Evolutionary conservation across 2,113 vertebrate species (phyloP), one percentile per base, ranked within the genome.

Genomic region (Catharus fuscescens): DNA sequence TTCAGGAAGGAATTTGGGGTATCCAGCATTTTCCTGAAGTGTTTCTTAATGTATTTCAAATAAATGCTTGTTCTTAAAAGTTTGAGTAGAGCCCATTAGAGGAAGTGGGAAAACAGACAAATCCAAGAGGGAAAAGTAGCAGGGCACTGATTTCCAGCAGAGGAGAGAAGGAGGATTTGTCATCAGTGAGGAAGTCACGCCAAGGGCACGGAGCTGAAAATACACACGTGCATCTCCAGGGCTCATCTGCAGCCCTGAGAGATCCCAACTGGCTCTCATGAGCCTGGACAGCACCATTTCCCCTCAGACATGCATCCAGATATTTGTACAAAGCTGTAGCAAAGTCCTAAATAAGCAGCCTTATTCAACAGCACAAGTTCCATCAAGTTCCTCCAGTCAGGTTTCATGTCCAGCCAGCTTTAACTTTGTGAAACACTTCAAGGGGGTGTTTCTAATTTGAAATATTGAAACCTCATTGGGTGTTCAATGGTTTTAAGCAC

Each of bases 171-270:
- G 3, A 18, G 88, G 90, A 94, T 96, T 95, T 96, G 93, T 95
- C 85, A 61, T 45, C 85, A 12, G 56, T 0, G 48, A 45, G 92
- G 52, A 74, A 94, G 88, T n/a, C 94, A 67, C 1, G n/a, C 95
- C 96, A 97, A 97, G 96, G 97, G 91, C 94, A 92, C 4, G 7
- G 31, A 23, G 14, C 93, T 80, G 62, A 29, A 91, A 94, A 97
- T 93, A 95, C 83, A 85, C 92, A 85, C 90, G 31, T 14, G 86
- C 85, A 86, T 93, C 82, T 21, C 48, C 78, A 50, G 40, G 40
- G 50, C 73, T 95, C 93, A 95, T 59, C 91, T 76, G 90, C 96
- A 96, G 28, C 96, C 96, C 92, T 97, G 97, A 94, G 92, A 87
- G 56, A 62, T 65, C 50, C 95, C 91, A 92, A 86, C 62, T 16